Conservation (phyloP, 2,888 invertebrate species). For the Mylabris sibirica region DNA sequence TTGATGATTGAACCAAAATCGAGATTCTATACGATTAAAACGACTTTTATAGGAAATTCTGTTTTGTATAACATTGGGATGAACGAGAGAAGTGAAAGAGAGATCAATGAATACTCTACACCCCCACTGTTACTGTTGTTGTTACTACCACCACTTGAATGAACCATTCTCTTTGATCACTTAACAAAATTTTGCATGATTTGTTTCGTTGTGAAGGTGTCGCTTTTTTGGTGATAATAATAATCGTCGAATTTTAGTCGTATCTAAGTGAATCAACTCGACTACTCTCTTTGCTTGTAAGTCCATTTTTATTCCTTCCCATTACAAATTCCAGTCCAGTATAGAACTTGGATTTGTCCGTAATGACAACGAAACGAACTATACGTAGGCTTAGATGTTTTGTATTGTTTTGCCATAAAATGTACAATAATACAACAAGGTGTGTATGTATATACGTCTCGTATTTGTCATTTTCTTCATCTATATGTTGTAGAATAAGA, state of each 20-base stretch:
- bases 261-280: too few species aligned
- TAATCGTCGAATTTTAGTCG: background rate
- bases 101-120: background rate
- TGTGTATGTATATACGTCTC: background rate
- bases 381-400: background rate
- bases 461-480: background rate
- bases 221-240: background rate
- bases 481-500: slow-evolving; percentile 23
- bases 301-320: background rate
- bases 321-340: background rate
- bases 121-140: background rate
- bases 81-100: background rate
- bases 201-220: too few species aligned
- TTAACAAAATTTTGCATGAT: too few species aligned
- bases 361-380: too few species aligned
- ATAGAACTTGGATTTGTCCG: too few species aligned
- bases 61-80: background rate
- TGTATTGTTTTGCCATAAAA: background rate
- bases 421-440: too few species aligned
- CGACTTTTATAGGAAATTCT: background rate
- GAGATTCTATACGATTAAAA: background rate
- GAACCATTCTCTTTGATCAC: background rate
- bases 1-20: background rate
- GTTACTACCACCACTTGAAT: background rate
- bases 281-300: too few species aligned